Evolutionary conservation across 2,888 invertebrate genomes (phyloP), one percentile per base, ranked within the genome.

Genomic region (Amphipoea oculea): DNA sequence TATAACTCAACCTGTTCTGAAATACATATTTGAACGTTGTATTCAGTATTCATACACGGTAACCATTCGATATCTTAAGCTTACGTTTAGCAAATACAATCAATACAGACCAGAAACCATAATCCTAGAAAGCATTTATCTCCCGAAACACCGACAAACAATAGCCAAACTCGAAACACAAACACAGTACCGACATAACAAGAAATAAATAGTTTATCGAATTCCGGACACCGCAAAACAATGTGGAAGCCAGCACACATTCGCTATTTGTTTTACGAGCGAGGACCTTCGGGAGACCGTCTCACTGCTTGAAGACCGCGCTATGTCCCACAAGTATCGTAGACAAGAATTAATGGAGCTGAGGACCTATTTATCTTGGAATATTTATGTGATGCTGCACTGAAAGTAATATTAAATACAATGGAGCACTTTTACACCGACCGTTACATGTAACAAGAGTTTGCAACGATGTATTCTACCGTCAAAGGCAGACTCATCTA

Each of bases 221-320:
- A 85, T 88, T 83, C 75, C 69, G 81, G 69, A 85, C 76, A 71
- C 57, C 54, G 60, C 89, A 88, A 89, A 89, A 86, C 85, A 88
- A 82, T 80, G 77, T 62, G 81, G 81, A 81, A 81, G 82, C 83
- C 78, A 87, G 77, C 78, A 88, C 89, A 91, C 88, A 89, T 90
- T 86, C 82, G 77, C 88, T 89, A 86, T 92, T 92, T 92, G 89
- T 92, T 92, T 92, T 90, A 90, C 89, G 92, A 90, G 79, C 57
- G 14, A 76, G 80, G 78, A 87, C 85, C 88, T 87, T 66, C 36
- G 75, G 75, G 72, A 75, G 45, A 72, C 45, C 62, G 67, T 73
- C 69, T 82, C 74, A 84, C 78, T 77, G n/a, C 73, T 79, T 54
- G 69, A 65, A 63, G 73, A 73, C 75, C 57, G 63, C 45, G 51